Conservation (phyloP, 2,888 invertebrate genomes). For the Thyatira batis region DNA sequence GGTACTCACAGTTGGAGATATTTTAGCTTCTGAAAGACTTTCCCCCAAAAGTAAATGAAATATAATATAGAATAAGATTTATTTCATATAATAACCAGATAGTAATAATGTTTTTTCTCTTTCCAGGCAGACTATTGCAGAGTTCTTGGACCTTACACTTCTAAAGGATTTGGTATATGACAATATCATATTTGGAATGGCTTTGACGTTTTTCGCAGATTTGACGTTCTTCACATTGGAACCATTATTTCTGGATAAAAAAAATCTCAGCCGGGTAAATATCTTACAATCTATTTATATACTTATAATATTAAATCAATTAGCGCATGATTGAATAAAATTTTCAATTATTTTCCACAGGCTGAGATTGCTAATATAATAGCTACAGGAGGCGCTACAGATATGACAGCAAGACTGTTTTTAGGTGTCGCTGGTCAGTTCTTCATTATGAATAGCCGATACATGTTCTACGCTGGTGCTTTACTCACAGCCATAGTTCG, state of each 20-base stretch:
- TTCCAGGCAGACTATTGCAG: slow-evolving; percentile 80
- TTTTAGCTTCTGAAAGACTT: too few relatives aligned
- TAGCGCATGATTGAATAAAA: slow-evolving; percentile 3
- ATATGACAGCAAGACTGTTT: slow-evolving; percentile 82
- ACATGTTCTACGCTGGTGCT: slow-evolving; percentile 82
- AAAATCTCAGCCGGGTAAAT: slow-evolving; percentile 74
- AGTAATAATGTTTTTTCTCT: slow-evolving; percentile 9
- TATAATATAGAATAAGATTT: too few relatives aligned
- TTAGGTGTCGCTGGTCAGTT: slow-evolving; percentile 82
- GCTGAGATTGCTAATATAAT: slow-evolving; percentile 82
- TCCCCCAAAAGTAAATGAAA: too few relatives aligned
- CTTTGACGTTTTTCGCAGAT: slow-evolving; percentile 86
- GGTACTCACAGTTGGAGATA: too few relatives aligned
- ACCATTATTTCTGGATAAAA: slow-evolving; percentile 83
- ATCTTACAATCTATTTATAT: slow-evolving; percentile 11
- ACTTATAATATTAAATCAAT: slow-evolving; percentile 8
- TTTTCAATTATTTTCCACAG: slow-evolving; percentile 38
- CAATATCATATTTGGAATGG: slow-evolving; percentile 87
- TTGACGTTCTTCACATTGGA: slow-evolving; percentile 87
- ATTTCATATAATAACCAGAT: neutral
- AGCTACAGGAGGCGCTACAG: slow-evolving; percentile 83
- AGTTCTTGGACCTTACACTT: slow-evolving; percentile 84
- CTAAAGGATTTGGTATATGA: slow-evolving; percentile 85
- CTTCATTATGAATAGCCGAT: slow-evolving; percentile 80
- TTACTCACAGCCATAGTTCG: slow-evolving; percentile 81